Base-by-base conservation (phyloP, 2,888 invertebrate genomes). In the Ophion obscuratus region DNA sequence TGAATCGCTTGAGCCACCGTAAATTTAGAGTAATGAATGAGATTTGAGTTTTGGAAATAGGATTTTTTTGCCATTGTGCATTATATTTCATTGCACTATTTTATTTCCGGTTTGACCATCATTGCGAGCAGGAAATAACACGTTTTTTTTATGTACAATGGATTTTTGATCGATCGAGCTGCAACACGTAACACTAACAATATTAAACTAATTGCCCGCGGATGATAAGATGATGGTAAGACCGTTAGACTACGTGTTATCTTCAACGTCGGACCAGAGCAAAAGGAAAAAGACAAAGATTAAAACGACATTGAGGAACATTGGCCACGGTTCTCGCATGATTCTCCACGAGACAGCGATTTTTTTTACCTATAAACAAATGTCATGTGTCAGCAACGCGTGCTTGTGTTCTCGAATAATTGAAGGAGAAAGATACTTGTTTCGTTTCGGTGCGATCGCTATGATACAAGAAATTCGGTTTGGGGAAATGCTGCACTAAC, bases 381-480 rank as follows among this genome's bases (percentile, higher is more conserved):
- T 53, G 20, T 36, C 40, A 59, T 73, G n/a, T 40, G 14, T 62
- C 81, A 71, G 66, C 36, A 61, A 73, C 31, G 77, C 62, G 59
- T 67, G 57, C 53, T n/a, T 66, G 59, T 81, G 80, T 81, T 81
- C 74, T 64, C 68, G 64, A 61, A 59, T 85, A 74, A 68, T 59
- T 27, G 1, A 68, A 80, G 62, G 61, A 24, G 61, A 24, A 11
- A 61, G 20, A 61, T 9, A 61, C 61, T 24, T 88, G 90, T 87
- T 84, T 85, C 78, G 88, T 87, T 88, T 78, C 66, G 84, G 77
- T 81, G 78, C 74, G 64, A 81, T 85, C 86, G 84, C 88, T 90
- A 89, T 89, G 78, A 82, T 90, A 89, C 87, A 90, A 64, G 36
- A 77, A 62, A 79, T 61, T 76, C 57, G 68, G 44, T 71, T 73